phyloP scores from a whole-genome alignment of 2,888 invertebrate species.

The Ochropleura plecta region DNA sequence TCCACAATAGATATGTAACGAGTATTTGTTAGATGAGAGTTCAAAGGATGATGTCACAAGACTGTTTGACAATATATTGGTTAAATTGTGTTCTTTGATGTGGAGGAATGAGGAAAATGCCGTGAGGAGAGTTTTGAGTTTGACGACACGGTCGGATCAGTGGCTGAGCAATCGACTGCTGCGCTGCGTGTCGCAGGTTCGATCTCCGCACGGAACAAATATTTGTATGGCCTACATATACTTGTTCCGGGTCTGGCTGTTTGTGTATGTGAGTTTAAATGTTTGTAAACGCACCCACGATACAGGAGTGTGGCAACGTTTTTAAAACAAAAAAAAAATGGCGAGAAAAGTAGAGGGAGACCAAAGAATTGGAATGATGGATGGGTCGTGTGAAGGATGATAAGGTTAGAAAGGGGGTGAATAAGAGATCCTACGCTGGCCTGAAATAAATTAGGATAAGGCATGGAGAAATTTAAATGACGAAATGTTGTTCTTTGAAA shows the following conservation, averaged over 20 bases:
- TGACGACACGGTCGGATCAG: background rate
- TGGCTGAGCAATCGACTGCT: too few species aligned
- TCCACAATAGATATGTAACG: conserved; percentile 31
- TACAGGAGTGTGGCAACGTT: too few species aligned
- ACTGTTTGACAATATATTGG: conserved; percentile 40
- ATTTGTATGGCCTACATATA: too few species aligned
- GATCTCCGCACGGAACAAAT: too few species aligned
- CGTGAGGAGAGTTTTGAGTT: background rate
- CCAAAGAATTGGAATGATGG: background rate
- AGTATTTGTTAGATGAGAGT: conserved; percentile 22
- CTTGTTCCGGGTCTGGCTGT: too few species aligned
- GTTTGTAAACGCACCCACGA: too few species aligned
- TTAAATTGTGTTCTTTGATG: conserved; percentile 25
- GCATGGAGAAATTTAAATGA: background rate
- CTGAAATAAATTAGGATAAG: background rate
- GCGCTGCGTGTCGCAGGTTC: too few species aligned
- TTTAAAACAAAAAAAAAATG: too few species aligned
- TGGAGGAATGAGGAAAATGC: background rate
- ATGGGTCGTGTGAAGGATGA: background rate
- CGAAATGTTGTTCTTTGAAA: background rate
- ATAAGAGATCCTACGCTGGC: background rate
- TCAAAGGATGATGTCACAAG: conserved; percentile 29
- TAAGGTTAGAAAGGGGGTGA: background rate
- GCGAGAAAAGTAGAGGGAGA: background rate
- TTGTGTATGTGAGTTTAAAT: too few species aligned